Evolutionary conservation across 2,888 invertebrate genomes (phyloP), one percentile per base, ranked within the genome.

Genomic region (Sceliomorpha sp.): DNA sequence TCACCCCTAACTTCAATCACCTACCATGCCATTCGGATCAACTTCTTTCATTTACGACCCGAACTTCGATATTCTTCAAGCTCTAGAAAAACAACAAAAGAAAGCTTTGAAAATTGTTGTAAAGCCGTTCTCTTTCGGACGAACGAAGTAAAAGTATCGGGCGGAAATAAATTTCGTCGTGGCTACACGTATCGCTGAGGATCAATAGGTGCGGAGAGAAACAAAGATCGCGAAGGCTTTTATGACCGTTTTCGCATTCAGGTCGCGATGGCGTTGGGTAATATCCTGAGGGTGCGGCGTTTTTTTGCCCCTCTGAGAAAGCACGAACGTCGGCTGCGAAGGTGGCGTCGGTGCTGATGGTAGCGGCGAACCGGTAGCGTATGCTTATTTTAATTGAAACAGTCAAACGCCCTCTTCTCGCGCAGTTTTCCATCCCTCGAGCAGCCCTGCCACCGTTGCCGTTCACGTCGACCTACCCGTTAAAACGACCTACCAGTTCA

Each of bases 321-420:
- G 42, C 63, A 42, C 36, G 39, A 53, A 26, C 59, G 32, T 40
- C 10, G 37, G 40, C 44, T 40, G 20, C 47, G 50, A 62, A 69
- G 59, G 60, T 53, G 62, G 42, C 27, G 12, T 53, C 37, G 40
- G 59, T 26, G 47, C 34, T 47, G 74, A 56, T 70, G 71, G 74
- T 75, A 75, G 70, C 73, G 76, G 77, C 70, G 72, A 73, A 73
- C 74, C 70, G 72, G 73, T 71, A 73, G 78, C 78, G 78, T 80
- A 80, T 80, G 79, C 82, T 86, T 84, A 83, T 88, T 87, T 87
- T 87, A 85, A 87, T 87, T 85, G 86, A 86, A 87, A 84, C 62
- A 72, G 72, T 72, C 64, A 59, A 72, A 59, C 53, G 53, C 73
- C 64, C 70, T 63, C 64, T 59, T 71, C 69, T 42, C 60, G 64